Evolutionary conservation across 2,113 vertebrate species (phyloP).

Genomic region (Coturnix japonica): DNA sequence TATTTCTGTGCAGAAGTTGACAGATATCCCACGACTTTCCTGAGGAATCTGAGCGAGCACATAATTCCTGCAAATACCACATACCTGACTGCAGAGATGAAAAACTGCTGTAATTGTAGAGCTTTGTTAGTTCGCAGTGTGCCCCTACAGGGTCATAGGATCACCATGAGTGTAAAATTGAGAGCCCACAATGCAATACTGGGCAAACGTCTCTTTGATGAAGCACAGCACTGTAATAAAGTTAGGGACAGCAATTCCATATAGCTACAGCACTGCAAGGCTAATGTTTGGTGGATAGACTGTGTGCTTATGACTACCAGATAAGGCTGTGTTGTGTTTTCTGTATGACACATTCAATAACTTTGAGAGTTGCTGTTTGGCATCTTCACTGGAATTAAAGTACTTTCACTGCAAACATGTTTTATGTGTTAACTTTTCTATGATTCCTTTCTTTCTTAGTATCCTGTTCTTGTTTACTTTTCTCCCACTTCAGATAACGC

Average conservation of each 20-base stretch:
- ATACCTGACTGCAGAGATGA: not conserved
- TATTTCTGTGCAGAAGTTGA: not conserved
- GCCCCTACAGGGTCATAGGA: not conserved
- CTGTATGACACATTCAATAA: too few relatives aligned
- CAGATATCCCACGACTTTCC: not conserved
- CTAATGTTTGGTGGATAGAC: not conserved
- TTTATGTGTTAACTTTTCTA: not conserved
- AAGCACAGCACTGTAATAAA: not conserved
- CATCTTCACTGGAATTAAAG: not conserved
- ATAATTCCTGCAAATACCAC: not conserved
- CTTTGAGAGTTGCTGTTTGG: not conserved
- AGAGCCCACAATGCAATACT: fast-evolving
- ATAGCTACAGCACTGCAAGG: not conserved
- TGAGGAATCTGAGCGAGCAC: not conserved
- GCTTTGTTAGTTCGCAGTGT: not conserved
- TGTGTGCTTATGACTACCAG: not conserved
- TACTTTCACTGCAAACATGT: not conserved
- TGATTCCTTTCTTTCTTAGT: not conserved
- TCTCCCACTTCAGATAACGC: conserved; percentile 86
- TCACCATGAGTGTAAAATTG: not conserved
- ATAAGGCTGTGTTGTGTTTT: not conserved
- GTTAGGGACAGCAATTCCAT: not conserved
- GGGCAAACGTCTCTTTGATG: not conserved
- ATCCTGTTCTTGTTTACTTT: not conserved
- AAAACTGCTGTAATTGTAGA: not conserved